Evolutionary conservation across 2,888 invertebrate genomes (phyloP).

Genomic region (Aspidiotus rigidus): DNA sequence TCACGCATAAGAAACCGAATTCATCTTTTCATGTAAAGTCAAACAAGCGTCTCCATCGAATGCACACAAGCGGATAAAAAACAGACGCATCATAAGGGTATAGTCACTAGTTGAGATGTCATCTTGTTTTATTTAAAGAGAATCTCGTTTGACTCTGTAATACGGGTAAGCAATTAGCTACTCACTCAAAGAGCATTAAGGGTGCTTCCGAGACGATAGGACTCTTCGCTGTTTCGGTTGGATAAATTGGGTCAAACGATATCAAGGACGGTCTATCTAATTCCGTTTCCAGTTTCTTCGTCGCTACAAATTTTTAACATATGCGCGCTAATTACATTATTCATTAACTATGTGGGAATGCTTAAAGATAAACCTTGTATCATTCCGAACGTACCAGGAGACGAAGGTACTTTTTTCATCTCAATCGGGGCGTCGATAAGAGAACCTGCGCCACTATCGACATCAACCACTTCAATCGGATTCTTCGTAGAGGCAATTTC

Average conservation of each 20-base stretch:
- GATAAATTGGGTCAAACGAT: conserved; percentile 34
- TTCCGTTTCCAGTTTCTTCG: conserved; percentile 61
- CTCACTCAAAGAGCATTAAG: conserved; percentile 16
- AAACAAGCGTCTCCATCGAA: no score
- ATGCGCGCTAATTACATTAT: no score
- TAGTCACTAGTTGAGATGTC: no score
- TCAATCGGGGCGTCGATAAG: not conserved
- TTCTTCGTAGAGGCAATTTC: not conserved
- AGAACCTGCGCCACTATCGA: not conserved
- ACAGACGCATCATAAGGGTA: no score
- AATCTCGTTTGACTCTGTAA: no score
- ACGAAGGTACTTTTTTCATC: not conserved
- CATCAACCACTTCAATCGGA: not conserved
- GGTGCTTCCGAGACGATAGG: conserved; percentile 8
- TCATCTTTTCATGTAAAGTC: no score
- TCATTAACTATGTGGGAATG: no score
- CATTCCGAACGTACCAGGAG: not conserved
- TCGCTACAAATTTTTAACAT: no score
- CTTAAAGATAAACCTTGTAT: not conserved
- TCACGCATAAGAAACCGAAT: not conserved
- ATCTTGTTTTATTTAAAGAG: no score
- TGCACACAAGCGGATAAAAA: no score
- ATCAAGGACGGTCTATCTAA: conserved; percentile 43
- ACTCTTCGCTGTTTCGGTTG: conserved; percentile 25
- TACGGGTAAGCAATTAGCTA: not conserved